Conservation (phyloP, 2,113 vertebrate genomes). For the Dasypus novemcinctus region DNA sequence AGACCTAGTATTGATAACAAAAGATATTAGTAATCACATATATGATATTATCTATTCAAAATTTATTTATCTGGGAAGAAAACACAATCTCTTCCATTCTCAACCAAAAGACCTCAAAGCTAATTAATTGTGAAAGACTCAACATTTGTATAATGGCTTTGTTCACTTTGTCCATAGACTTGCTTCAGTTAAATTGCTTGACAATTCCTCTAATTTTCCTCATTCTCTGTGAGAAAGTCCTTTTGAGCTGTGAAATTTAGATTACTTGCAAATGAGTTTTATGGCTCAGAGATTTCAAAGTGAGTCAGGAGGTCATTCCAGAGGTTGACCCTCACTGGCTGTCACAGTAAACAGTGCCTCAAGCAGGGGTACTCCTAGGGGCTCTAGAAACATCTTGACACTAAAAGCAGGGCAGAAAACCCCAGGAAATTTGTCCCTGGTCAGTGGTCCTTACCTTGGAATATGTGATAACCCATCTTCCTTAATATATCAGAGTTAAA, state of each 20-base stretch:
- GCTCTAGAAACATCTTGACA: no score
- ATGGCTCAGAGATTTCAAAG: no score
- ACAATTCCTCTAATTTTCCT: background rate
- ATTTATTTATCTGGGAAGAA: background rate
- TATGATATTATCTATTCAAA: background rate
- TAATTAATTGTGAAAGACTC: background rate
- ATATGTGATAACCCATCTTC: no score
- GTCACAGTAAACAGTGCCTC: no score
- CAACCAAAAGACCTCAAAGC: background rate
- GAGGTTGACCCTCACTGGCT: no score
- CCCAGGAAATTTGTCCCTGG: no score
- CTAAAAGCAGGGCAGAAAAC: no score
- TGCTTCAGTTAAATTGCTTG: background rate
- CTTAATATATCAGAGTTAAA: no score
- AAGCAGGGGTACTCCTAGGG: no score
- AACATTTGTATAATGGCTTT: background rate
- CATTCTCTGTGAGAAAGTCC: background rate
- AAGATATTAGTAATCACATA: background rate
- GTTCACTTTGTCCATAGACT: background rate
- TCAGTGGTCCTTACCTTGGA: no score
- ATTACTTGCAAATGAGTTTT: background rate
- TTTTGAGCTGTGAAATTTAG: background rate
- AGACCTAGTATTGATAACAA: background rate
- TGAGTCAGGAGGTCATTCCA: no score
- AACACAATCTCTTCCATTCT: background rate